Conservation (phyloP, 2,888 invertebrate genomes). For the Loripinus fragilis region DNA sequence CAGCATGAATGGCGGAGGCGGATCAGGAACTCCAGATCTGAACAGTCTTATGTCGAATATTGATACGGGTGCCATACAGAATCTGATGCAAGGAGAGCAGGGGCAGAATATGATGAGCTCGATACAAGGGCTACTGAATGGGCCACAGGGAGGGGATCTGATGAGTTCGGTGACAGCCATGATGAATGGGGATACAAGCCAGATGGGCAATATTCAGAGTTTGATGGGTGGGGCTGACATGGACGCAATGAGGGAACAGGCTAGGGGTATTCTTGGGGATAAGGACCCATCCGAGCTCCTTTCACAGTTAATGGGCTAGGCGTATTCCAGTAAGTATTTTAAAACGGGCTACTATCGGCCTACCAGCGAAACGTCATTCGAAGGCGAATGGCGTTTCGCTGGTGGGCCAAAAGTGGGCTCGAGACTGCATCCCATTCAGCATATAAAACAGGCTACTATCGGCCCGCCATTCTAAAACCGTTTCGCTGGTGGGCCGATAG, state of each 20-base stretch:
- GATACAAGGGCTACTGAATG: conserved; percentile 39
- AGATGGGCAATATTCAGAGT: conserved; percentile 31
- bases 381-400: no score
- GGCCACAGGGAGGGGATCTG: conserved; percentile 45
- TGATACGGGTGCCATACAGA: conserved; percentile 45
- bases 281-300: conserved; percentile 6
- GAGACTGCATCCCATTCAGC: no score
- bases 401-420: no score
- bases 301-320: conserved; percentile 16
- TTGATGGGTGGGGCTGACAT: conserved; percentile 31
- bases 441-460: no score
- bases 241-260: conserved; percentile 44
- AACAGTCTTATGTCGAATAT: conserved; percentile 36
- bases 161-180: conserved; percentile 52
- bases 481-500: no score
- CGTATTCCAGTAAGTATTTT: no score
- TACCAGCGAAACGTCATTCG: no score
- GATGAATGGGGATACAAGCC: conserved; percentile 44
- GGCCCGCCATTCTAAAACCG: no score
- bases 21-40: conserved; percentile 24
- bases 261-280: conserved; percentile 39
- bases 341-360: no score
- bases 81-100: conserved; percentile 35
- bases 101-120: conserved; percentile 46
- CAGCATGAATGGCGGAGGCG: conserved; percentile 22